Base-by-base conservation (phyloP, 2,888 invertebrate species). In the Lepidochrysops patricia region DNA sequence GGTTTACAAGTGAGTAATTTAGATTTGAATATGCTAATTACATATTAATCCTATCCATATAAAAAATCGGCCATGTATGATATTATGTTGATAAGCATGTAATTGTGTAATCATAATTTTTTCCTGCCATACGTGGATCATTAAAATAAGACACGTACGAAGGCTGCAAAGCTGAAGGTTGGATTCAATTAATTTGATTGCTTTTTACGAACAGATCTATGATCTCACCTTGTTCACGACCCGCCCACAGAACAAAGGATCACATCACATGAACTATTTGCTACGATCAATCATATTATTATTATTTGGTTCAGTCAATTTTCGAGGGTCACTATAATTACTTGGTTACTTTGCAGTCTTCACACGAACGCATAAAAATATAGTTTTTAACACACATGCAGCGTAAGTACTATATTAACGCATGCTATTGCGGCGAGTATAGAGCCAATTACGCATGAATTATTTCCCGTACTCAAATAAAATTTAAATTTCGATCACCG, bases 71-170 rank as follows among this genome's bases (percentile, higher is more conserved):
- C 7, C 43, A 43, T 43, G 23, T 43, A 43, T 23, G 43, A 43
- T 43, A n/a, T n/a, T n/a, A 43, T 43, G 37, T 37, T 37, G 43
- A 43, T 43, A 43, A 43, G 23, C 43, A 23, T 43, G 43, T 37
- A 43, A 43, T 23, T 0, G 43, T 43, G 9, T 43, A 15, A 43
- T 43, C 43, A 43, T 19, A 4, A 19, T 43, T 43, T 43, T 43
- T 43, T 19, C 43, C 43, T 23, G 43, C 43, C 43, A 43, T 52
- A 26, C 52, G 13, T 27, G 52, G 13, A 26, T 27, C 26, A 52
- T 52, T 52, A 27, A 27, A 52, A 52, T 52, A 52, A 52, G 52
- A 52, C 52, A 52, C 52, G 52, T 52, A 52, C 52, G 43, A 43
- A 1, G 9, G 19, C 43, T 9, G 52, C 52, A 34, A 34, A 34